A percentile compares a stretch with the other conserved stretches of the same genome.
These are phyloP conservation scores for Arenicola marina DNA, from an alignment of 2,888 invertebrate genomes.

Conservation along the genomic window DNA sequence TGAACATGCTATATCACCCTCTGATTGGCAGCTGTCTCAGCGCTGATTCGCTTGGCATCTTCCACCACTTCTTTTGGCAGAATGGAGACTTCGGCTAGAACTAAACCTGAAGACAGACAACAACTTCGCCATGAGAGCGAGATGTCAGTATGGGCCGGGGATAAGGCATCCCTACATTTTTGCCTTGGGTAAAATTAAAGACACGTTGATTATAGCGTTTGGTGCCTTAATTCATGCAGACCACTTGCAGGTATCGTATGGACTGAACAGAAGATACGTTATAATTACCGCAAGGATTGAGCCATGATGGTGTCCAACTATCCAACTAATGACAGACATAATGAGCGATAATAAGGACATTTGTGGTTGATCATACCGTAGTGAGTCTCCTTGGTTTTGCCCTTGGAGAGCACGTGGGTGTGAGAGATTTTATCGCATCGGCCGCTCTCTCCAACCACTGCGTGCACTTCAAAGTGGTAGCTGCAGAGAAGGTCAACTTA, in stretches of 20 bases:
- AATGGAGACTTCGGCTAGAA: constrained; percentile 59
- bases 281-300: too few species aligned
- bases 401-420: constrained; percentile 58
- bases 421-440: constrained; percentile 48
- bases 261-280: too few species aligned
- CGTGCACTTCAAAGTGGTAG: constrained; percentile 53
- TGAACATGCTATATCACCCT: too few species aligned
- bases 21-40: too few species aligned
- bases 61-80: constrained; percentile 54
- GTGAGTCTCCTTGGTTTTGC: constrained; percentile 52
- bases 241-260: too few species aligned
- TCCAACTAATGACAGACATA: background rate
- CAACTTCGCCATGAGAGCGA: background rate
- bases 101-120: constrained; percentile 49
- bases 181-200: too few species aligned
- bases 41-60: constrained; percentile 48
- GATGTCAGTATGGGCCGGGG: too few species aligned
- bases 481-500: constrained; percentile 36
- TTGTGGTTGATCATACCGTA: constrained; percentile 41
- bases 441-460: constrained; percentile 42
- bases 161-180: too few species aligned
- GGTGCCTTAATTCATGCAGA: too few species aligned
- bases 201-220: too few species aligned
- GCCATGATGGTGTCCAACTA: too few species aligned
- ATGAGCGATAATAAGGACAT: background rate